phyloP scores from a whole-genome alignment of 2,888 invertebrate species.

The Dryobota labecula region DNA sequence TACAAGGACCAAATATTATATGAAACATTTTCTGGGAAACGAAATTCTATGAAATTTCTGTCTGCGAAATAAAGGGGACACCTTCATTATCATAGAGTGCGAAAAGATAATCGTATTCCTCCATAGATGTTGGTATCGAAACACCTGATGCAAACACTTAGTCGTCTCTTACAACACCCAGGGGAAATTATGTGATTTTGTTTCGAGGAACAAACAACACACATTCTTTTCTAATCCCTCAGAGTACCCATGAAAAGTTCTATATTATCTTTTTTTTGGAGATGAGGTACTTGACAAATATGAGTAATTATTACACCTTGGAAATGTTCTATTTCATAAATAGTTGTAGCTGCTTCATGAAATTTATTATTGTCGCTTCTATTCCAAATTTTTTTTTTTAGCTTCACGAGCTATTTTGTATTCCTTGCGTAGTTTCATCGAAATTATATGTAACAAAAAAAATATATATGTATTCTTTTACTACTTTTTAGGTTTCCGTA shows the following conservation, averaged over 20 bases:
- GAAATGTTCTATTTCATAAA: neutral
- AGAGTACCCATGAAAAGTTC: slow-evolving; percentile 5
- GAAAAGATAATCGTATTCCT: neutral
- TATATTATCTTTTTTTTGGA: neutral
- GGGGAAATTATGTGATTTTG: slow-evolving; percentile 32
- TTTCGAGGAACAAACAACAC: slow-evolving; percentile 9
- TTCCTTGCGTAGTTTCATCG: neutral
- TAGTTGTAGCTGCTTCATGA: neutral
- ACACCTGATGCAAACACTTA: slow-evolving; percentile 45
- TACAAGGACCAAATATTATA: too few relatives aligned
- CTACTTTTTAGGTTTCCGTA: too few relatives aligned
- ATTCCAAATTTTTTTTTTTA: too few relatives aligned
- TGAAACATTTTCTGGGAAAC: too few relatives aligned
- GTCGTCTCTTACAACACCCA: slow-evolving; percentile 1
- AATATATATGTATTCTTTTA: too few relatives aligned
- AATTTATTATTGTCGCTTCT: neutral
- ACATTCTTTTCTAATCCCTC: slow-evolving; percentile 18
- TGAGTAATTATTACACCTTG: neutral
- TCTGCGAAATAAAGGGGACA: too few relatives aligned
- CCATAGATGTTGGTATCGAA: neutral
- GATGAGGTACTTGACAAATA: slow-evolving; percentile 6
- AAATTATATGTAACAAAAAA: neutral
- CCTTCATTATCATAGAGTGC: neutral
- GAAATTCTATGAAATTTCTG: too few relatives aligned
- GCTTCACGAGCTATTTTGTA: too few relatives aligned